These are phyloP conservation scores for Myanophis thanlyinensis DNA, from an alignment of 2,113 vertebrate species.

Conservation along the genomic window DNA sequence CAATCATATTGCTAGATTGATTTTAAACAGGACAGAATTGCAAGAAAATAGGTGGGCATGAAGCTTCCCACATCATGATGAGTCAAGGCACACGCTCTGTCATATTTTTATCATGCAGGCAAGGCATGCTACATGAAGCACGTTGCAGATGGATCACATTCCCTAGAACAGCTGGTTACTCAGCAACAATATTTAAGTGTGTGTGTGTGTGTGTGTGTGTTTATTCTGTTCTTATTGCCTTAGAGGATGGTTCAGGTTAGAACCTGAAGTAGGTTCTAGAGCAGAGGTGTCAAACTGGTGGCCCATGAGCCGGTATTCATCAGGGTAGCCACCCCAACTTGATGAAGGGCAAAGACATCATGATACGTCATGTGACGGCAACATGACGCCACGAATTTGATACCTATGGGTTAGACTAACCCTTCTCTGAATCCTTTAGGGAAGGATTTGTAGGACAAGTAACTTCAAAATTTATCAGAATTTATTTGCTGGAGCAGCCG, in stretches of 20 bases:
- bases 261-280: no score
- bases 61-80: not conserved
- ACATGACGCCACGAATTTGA: no score
- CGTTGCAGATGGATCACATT: not conserved
- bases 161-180: not conserved
- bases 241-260: not conserved
- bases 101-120: not conserved
- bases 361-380: no score
- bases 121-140: not conserved
- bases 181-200: not conserved
- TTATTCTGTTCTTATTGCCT: not conserved
- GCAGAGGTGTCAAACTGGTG: no score
- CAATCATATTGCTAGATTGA: not conserved
- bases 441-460: not conserved
- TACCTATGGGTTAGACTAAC: no score
- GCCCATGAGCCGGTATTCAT: no score
- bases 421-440: not conserved
- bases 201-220: not conserved
- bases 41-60: not conserved
- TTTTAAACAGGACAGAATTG: not conserved
- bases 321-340: no score
- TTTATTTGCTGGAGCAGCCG: no score
- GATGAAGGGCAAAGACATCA: no score
- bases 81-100: not conserved
- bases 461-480: not conserved